phyloP scores from a whole-genome alignment of 1,140 invertebrate species.

The Hesperophylax magnus region DNA sequence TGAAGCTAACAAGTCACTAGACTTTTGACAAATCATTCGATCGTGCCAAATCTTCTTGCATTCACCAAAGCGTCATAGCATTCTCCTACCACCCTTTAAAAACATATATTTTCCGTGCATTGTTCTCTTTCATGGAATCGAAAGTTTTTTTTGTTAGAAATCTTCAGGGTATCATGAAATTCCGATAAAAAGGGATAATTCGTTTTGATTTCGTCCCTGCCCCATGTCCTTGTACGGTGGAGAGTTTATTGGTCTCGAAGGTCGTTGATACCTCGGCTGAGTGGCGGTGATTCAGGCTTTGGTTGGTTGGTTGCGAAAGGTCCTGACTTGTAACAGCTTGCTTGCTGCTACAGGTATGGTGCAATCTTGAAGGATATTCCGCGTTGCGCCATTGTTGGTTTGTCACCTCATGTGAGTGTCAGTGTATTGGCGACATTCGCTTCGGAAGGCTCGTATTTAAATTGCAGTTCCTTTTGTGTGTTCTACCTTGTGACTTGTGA shows the following conservation, averaged over 20 bases:
- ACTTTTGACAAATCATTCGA: background rate
- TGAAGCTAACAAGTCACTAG: background rate
- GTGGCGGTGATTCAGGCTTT: slow-evolving; percentile 27
- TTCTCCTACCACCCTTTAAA: background rate
- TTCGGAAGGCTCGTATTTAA: background rate
- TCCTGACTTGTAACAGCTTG: background rate
- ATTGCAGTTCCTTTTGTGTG: no score
- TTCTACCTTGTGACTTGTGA: no score
- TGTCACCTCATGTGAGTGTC: slow-evolving; percentile 23
- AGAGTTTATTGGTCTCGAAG: slow-evolving; percentile 41
- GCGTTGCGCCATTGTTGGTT: slow-evolving; percentile 27
- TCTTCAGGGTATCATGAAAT: background rate
- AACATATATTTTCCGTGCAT: no score
- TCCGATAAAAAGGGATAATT: slow-evolving; percentile 1
- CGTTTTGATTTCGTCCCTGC: background rate
- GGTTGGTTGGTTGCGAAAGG: slow-evolving; percentile 14
- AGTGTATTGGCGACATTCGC: background rate
- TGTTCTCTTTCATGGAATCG: no score
- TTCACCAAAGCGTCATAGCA: background rate
- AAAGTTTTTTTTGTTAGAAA: no score
- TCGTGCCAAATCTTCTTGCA: background rate
- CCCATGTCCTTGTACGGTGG: slow-evolving; percentile 30
- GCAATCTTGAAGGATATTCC: slow-evolving; percentile 21
- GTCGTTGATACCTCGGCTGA: slow-evolving; percentile 24
- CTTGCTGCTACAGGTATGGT: background rate